Evolutionary conservation across 2,113 vertebrate genomes (phyloP).

Genomic region (Pachycephala philippinensis): DNA sequence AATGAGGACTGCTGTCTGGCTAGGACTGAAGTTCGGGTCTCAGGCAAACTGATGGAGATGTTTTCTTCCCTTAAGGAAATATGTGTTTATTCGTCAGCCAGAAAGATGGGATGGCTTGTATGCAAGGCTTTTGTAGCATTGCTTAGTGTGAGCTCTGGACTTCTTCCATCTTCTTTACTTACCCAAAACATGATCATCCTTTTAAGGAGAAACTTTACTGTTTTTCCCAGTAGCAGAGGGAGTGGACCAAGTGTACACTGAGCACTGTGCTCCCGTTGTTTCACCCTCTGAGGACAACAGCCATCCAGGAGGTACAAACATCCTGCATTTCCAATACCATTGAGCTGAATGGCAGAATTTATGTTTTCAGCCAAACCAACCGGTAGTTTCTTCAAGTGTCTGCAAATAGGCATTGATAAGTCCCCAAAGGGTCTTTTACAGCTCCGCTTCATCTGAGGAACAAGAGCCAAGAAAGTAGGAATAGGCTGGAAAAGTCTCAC

Average conservation of each 20-base stretch:
- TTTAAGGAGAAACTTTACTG: background rate
- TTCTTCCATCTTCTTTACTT: background rate
- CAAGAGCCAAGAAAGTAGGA: background rate
- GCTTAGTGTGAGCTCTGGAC: background rate
- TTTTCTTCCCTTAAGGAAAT: conserved; percentile 41
- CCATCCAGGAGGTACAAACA: background rate
- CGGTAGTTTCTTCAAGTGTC: background rate
- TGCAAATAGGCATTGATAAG: background rate
- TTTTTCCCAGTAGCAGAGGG: background rate
- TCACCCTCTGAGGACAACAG: background rate
- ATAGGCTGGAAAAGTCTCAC: background rate
- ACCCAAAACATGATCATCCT: background rate
- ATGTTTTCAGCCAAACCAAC: background rate
- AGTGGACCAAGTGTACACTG: background rate
- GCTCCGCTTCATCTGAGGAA: background rate
- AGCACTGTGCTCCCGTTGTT: background rate
- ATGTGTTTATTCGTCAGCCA: background rate
- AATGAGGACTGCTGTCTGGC: conserved; percentile 37
- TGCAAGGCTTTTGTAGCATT: background rate
- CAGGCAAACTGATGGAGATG: background rate
- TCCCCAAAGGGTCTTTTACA: background rate
- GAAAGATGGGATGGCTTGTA: background rate
- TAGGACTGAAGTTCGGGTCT: background rate
- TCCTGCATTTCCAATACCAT: background rate
- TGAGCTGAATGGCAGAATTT: background rate